A percentile compares a stretch with the other conserved stretches of the same genome.
Evolutionary conservation across 92 coral and sea anemone genomes (phyloP).

Genomic region (Porites evermanni): DNA sequence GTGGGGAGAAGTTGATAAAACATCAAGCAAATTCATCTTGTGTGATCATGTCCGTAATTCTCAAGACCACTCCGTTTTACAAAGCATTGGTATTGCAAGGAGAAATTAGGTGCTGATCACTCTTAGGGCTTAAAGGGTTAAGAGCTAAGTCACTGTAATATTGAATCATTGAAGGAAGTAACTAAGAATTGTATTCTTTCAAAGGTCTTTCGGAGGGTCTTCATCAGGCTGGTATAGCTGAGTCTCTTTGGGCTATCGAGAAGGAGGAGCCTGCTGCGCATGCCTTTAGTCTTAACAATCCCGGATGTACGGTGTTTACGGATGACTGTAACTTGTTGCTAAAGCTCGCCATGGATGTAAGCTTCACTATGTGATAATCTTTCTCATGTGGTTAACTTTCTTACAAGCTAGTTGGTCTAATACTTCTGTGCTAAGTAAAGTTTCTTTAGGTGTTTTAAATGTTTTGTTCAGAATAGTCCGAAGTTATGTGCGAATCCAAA

Average conservation of each 20-base stretch:
- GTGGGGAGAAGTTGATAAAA: no score
- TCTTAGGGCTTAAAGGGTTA: not conserved
- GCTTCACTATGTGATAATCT: slow-evolving; percentile 13
- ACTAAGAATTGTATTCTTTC: not conserved
- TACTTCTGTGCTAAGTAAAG: not conserved
- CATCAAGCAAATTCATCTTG: no score
- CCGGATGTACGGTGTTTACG: slow-evolving; percentile 87
- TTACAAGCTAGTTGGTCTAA: not conserved
- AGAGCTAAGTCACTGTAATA: not conserved
- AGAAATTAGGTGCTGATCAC: no score
- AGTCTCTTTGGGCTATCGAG: slow-evolving; percentile 96
- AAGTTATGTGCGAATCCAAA: no score
- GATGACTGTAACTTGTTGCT: slow-evolving; percentile 95
- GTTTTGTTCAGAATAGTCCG: no score
- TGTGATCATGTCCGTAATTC: no score
- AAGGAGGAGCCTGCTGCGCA: slow-evolving; percentile 95
- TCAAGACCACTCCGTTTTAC: no score
- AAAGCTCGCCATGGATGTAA: slow-evolving; percentile 94
- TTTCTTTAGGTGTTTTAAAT: no score
- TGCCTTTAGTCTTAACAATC: slow-evolving; percentile 87
- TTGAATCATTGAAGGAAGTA: not conserved
- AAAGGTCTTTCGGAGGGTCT: slow-evolving; percentile 97
- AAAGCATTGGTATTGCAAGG: no score
- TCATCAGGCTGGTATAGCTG: slow-evolving; percentile 95
- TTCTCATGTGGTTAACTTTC: no score